A percentile compares a stretch with the other conserved stretches of the same genome.
Evolutionary conservation across 2,797 vertebrate species (phyloP).

Genomic region (Mormyrops attenuatus): DNA sequence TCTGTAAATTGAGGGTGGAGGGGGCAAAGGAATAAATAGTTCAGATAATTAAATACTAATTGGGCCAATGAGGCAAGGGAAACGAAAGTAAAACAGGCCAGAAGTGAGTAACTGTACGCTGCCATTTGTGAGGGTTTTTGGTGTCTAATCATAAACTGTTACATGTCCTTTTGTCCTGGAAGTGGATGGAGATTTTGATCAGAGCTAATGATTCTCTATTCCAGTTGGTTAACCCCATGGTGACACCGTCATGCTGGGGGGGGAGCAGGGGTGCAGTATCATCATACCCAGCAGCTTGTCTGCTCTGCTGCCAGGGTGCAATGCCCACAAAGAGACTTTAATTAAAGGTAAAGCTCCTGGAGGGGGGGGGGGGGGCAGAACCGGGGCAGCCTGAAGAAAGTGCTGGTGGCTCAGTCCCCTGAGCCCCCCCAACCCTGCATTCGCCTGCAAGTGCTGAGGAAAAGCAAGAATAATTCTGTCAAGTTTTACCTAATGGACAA

Average conservation of each 20-base stretch:
- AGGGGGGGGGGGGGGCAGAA: slow-evolving; percentile 40
- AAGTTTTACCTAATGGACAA: slow-evolving; percentile 61
- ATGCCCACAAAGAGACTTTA: slow-evolving; percentile 63
- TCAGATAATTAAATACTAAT: slow-evolving; percentile 13
- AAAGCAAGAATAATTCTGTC: slow-evolving; percentile 60
- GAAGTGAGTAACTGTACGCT: neutral
- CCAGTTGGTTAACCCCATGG: neutral
- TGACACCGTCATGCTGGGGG: neutral
- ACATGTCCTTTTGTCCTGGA: neutral
- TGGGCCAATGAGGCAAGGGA: neutral
- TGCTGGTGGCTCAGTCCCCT: slow-evolving; percentile 34
- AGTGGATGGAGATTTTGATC: neutral
- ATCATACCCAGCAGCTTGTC: slow-evolving; percentile 28
- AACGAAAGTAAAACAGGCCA: neutral
- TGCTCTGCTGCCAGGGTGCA: slow-evolving; percentile 48
- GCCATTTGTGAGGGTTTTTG: neutral
- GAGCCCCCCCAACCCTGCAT: neutral
- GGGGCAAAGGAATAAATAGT: slow-evolving; percentile 5
- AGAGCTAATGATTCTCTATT: neutral
- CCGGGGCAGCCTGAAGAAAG: slow-evolving; percentile 34
- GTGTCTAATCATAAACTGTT: neutral
- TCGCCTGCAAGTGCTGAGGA: slow-evolving; percentile 25
- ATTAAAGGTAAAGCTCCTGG: slow-evolving; percentile 66
- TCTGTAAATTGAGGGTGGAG: neutral
- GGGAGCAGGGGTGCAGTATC: neutral